Evolutionary conservation across 2,797 vertebrate species (phyloP).

Genomic region (Epinephelus coioides): DNA sequence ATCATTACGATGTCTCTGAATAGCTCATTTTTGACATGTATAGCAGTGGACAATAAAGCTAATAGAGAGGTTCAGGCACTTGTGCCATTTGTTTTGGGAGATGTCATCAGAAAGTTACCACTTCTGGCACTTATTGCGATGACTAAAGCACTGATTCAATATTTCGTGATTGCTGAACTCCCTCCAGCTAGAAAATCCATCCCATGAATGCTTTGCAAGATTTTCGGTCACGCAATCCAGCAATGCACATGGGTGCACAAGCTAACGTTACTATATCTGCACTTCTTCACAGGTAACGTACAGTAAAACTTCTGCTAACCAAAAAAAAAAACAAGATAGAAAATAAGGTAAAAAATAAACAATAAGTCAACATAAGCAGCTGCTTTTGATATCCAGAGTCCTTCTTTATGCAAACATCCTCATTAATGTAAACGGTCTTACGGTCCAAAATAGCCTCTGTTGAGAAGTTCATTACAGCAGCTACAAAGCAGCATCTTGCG

Average conservation of each 20-base stretch:
- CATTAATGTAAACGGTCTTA: not conserved
- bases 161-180: not conserved
- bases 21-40: slow-evolving; percentile 25
- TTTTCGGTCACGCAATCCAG: not conserved
- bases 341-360: not conserved
- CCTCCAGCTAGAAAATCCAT: not conserved
- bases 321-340: not conserved
- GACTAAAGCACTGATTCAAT: slow-evolving; percentile 19
- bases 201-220: not conserved
- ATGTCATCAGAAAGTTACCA: slow-evolving; percentile 9
- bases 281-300: not conserved
- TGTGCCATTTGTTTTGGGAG: slow-evolving; percentile 6
- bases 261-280: not conserved
- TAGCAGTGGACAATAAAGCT: slow-evolving; percentile 19
- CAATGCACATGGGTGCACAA: not conserved
- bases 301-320: not conserved
- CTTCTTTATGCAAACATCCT: not conserved
- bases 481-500: too few species aligned
- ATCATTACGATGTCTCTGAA: slow-evolving; percentile 18
- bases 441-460: not conserved
- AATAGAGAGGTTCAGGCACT: slow-evolving; percentile 13
- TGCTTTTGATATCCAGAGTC: not conserved
- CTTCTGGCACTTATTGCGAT: not conserved
- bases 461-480: not conserved
- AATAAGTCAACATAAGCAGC: not conserved